phyloP scores from a whole-genome alignment of 2,888 invertebrate species.

The Agrochola circellaris region DNA sequence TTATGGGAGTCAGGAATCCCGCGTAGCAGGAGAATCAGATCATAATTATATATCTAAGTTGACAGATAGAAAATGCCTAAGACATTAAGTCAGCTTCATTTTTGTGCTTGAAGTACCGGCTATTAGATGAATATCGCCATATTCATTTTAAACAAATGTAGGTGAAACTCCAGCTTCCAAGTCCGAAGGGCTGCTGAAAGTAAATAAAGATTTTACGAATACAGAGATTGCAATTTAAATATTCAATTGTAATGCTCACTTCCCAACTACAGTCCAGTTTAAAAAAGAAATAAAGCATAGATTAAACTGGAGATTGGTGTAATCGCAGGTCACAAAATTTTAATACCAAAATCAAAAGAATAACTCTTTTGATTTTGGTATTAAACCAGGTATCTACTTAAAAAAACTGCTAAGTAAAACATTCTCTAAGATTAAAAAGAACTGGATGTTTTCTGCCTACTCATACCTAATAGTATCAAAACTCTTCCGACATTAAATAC shows the following conservation, averaged over 20 bases:
- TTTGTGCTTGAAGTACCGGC: not conserved
- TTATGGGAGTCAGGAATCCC: not conserved
- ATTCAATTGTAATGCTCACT: slow-evolving; percentile 23
- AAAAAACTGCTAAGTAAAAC: not conserved
- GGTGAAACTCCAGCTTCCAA: not conserved
- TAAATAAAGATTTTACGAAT: slow-evolving; percentile 16
- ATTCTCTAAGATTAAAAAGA: not conserved
- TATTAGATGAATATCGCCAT: not conserved
- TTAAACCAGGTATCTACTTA: not conserved
- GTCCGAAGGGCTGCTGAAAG: slow-evolving; percentile 9
- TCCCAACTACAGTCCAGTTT: not conserved
- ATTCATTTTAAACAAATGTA: not conserved
- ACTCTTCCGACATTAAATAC: not conserved
- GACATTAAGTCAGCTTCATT: not conserved
- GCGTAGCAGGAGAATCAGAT: not conserved
- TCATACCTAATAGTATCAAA: not conserved
- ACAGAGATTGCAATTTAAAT: slow-evolving; percentile 37
- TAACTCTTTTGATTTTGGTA: not conserved
- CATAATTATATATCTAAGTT: not conserved
- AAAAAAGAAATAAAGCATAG: not conserved
- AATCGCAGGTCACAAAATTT: not conserved
- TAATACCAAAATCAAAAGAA: too few species aligned
- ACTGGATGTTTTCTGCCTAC: not conserved
- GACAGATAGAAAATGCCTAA: not conserved
- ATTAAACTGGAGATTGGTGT: not conserved